Evolutionary conservation across 1,140 invertebrate species (phyloP).

Genomic region (Nasonia giraulti): DNA sequence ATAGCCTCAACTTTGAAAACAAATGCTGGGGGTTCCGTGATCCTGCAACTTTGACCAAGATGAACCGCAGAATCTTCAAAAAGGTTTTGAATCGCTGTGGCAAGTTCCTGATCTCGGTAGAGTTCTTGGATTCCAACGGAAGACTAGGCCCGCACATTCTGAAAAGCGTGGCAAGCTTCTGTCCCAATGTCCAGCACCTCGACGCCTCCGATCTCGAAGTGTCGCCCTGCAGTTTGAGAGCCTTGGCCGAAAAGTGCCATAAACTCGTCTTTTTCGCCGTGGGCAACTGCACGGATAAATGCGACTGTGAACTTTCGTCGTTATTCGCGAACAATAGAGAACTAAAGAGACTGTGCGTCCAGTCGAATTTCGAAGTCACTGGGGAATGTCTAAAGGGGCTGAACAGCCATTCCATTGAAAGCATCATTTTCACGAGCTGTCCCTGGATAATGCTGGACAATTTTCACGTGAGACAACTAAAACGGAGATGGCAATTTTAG

Average conservation of each 20-base stretch:
- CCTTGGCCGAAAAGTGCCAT: not conserved
- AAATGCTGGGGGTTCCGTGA: conserved; percentile 21
- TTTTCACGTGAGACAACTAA: not conserved
- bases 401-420: conserved; percentile 18
- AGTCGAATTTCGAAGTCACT: conserved; percentile 17
- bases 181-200: conserved; percentile 24
- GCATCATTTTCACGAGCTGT: conserved; percentile 27
- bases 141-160: conserved; percentile 8
- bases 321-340: conserved; percentile 27
- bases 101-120: not conserved
- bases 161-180: conserved; percentile 21
- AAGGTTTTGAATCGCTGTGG: conserved; percentile 30
- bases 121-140: not conserved
- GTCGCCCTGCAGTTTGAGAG: conserved; percentile 10
- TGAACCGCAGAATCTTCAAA: not conserved
- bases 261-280: conserved; percentile 7
- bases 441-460: conserved; percentile 13
- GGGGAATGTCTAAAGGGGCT: conserved; percentile 31
- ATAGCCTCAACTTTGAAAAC: conserved; percentile 25
- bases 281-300: conserved; percentile 12
- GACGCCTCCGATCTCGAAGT: not conserved
- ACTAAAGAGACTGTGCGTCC: not conserved
- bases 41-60: not conserved
- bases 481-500: no score
- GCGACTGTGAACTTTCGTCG: conserved; percentile 17